Conservation (phyloP, 2,113 vertebrate genomes). For the Pachyramphus minor region DNA sequence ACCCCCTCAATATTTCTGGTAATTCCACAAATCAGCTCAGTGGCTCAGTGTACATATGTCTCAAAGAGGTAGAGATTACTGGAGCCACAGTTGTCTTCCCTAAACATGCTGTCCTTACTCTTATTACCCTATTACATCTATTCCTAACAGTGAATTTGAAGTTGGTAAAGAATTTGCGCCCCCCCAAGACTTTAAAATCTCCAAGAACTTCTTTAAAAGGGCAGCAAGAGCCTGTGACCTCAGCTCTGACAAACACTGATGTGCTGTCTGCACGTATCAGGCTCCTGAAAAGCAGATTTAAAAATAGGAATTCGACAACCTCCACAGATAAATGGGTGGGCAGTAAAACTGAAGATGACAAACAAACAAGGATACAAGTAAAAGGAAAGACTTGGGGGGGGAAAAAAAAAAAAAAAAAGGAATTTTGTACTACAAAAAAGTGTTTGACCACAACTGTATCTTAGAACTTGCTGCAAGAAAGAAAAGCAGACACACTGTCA, state of each 20-base stretch:
- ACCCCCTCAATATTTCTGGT: neutral
- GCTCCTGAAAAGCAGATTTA: rapidly evolving
- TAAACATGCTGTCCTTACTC: neutral
- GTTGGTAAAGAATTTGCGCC: neutral
- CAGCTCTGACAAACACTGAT: neutral
- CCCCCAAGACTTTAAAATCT: neutral
- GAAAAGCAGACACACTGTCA: neutral
- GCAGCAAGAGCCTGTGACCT: neutral
- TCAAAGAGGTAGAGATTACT: neutral
- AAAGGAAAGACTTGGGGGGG: neutral
- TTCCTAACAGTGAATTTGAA: neutral
- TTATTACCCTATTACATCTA: neutral
- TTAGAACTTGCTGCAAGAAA: neutral
- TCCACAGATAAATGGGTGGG: neutral
- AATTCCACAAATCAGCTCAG: neutral
- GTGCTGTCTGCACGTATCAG: neutral
- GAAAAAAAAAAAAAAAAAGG: neutral
- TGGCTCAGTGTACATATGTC: neutral
- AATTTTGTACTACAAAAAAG: neutral
- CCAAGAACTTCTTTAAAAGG: neutral
- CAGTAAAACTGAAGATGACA: neutral
- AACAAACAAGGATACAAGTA: neutral
- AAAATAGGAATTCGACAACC: neutral
- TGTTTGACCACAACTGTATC: neutral
- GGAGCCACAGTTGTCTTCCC: neutral